Base-by-base conservation (phyloP, 2,888 invertebrate genomes). In the Troilus luridus region DNA sequence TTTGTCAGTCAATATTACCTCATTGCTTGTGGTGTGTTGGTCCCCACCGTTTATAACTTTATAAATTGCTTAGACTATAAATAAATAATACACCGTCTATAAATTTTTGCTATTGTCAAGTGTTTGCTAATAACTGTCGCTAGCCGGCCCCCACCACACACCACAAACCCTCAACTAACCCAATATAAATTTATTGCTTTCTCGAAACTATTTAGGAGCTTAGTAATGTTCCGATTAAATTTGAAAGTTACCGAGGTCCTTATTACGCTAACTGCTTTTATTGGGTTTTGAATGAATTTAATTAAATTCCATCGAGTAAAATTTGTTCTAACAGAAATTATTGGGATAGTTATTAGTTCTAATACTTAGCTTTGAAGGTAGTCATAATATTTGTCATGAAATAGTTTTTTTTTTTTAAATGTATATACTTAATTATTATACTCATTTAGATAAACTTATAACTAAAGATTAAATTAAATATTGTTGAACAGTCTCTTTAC, bases 161-260 rank as follows among this genome's bases (percentile, higher is more conserved):
- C 81, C 54, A 9, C 81, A 41, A 54, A 81, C 54, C 81, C 54
- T 81, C 3, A 81, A 81, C 54, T 81, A 41, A 56, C 21, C 81
- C 54, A 41, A 81, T 81, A 41, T 81, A 81, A 81, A 81, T 81
- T 81, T 81, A 81, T 81, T 19, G 54, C 54, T 41, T 81, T 41
- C 54, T 21, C 0, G 19, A 81, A 81, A 81, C 81, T 81, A 81
- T 81, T 81, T 81, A 54, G 54, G 81, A 81, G 81, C 54, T 81
- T 9, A 56, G 54, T 56, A 54, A 81, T 81, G 54, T 81, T 54
- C 7, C 54, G 41, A 81, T 81, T 81, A 81, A 81, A 81, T 81
- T 81, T 81, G 81, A 81, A 81, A 81, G 81, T 81, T 81, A 81
- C 21, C 41, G 11, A 54, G 81, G 81, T 24, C 81, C 54, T 81